Evolutionary conservation across 2,888 invertebrate species (phyloP).

Genomic region (Mimumesa dahlbomi): DNA sequence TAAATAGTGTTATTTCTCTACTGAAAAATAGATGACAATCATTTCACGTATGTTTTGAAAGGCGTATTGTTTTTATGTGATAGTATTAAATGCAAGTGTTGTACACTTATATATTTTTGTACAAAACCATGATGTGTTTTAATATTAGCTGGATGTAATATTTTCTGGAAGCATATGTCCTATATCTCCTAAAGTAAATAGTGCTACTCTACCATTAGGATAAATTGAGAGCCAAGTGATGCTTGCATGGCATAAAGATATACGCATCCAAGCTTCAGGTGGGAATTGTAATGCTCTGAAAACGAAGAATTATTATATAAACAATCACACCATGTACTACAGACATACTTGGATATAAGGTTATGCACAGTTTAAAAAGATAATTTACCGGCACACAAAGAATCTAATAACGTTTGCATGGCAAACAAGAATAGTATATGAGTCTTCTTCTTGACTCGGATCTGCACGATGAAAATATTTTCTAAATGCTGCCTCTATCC

Average conservation of each 20-base stretch:
- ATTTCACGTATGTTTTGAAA: background rate
- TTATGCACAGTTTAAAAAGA: background rate
- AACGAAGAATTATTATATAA: background rate
- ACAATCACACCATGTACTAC: too few species aligned
- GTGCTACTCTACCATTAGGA: slow-evolving; percentile 92
- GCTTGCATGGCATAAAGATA: slow-evolving; percentile 94
- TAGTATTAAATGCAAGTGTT: background rate
- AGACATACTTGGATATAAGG: background rate
- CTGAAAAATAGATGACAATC: background rate
- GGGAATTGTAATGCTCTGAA: slow-evolving; percentile 96
- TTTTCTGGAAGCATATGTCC: slow-evolving; percentile 92
- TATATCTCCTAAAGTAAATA: slow-evolving; percentile 91
- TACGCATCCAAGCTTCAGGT: slow-evolving; percentile 97
- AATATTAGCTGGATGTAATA: slow-evolving; percentile 76
- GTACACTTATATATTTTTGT: slow-evolving; percentile 3
- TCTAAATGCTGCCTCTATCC: slow-evolving; percentile 97
- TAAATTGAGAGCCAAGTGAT: slow-evolving; percentile 95
- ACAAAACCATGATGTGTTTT: slow-evolving; percentile 15
- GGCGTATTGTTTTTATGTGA: slow-evolving; percentile 4
- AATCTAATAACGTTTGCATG: slow-evolving; percentile 99
- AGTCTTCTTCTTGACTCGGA: slow-evolving; percentile 89
- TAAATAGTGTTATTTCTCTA: background rate
- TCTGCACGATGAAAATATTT: slow-evolving; percentile 95
- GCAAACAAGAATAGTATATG: slow-evolving; percentile 95
- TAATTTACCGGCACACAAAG: slow-evolving; percentile 90